Base-by-base conservation (phyloP, 1,140 invertebrate genomes). In the honey bee (Apis mellifera) region DNA sequence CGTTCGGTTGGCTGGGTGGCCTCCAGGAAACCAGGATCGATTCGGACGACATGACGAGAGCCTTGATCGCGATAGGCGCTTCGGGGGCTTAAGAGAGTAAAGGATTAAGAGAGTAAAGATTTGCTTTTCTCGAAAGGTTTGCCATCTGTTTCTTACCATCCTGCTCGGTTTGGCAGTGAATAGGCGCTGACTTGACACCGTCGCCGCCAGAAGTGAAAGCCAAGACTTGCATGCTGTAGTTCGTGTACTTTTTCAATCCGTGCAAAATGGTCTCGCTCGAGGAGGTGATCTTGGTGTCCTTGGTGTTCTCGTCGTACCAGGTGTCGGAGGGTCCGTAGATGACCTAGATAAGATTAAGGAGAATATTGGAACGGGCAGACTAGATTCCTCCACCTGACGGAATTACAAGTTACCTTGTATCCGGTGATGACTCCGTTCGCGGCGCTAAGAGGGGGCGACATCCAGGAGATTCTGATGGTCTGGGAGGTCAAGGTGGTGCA, bases 161-260 rank as follows among this genome's bases (percentile, higher is more conserved):
- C 94, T 99, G 98, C 95, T 98, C 97, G 68, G 98, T 99, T 93
- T 98, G 97, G 90, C 98, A 98, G 93, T 98, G 98, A 88, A 99
- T 97, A 11, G 98, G 97, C 32, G 96, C 95, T 90, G 97, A 98
- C 82, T 97, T 96, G 55, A 99, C 98, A 78, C 98, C 99, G 92
- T 99, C 98, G n/a, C 99, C 99, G 81, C 98, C 98, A 69, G 97
- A 97, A 50, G 98, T 99, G 89, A 97, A 99, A 65, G 98, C 98
- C 83, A 99, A 93, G 57, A 99, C 98, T 95, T 99, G 97, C 96
- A 99, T 98, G 74, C 97, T 99, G 94, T 99, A 99, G 94, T 99
- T 99, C 1, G 98, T 99, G 92, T 97, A 99, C 92, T 99, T 99
- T 92, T 98, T 97, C 48, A 99, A 94, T 70, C 97, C 98, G 91